These are phyloP conservation scores for Ceraclea dissimilis DNA, from an alignment of 2,888 invertebrate genomes.

Conservation along the genomic window DNA sequence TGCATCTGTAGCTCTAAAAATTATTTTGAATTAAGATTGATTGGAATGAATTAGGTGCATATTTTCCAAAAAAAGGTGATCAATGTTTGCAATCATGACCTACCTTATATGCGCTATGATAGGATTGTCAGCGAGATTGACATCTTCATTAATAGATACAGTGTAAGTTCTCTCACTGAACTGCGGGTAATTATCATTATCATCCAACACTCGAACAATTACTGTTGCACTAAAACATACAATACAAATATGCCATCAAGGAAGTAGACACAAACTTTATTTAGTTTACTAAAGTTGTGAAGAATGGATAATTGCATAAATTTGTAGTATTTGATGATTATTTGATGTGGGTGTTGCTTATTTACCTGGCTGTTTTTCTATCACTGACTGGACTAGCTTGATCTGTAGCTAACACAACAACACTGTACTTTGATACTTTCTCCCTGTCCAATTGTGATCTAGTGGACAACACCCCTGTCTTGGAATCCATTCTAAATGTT, in stretches of 20 bases:
- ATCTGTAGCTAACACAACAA: conserved; percentile 80
- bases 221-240: conserved; percentile 57
- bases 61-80: too few relatives aligned
- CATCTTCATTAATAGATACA: conserved; percentile 81
- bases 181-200: conserved; percentile 91
- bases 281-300: background rate
- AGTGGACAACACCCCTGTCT: conserved; percentile 81
- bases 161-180: conserved; percentile 86
- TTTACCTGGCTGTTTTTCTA: conserved; percentile 64
- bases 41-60: too few relatives aligned
- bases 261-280: background rate
- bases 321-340: background rate
- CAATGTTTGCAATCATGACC: too few relatives aligned
- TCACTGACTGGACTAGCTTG: conserved; percentile 73
- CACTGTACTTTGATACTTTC: conserved; percentile 72
- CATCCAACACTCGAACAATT: conserved; percentile 75
- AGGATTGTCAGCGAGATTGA: conserved; percentile 76
- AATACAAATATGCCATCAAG: too few relatives aligned
- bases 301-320: background rate
- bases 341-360: background rate
- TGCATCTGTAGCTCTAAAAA: conserved; percentile 73
- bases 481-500: conserved; percentile 78
- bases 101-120: conserved; percentile 68
- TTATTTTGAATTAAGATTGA: too few relatives aligned
- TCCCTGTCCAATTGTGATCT: conserved; percentile 80